These are phyloP conservation scores for Zelleria hepariella DNA, from an alignment of 2,888 invertebrate species.

Conservation along the genomic window DNA sequence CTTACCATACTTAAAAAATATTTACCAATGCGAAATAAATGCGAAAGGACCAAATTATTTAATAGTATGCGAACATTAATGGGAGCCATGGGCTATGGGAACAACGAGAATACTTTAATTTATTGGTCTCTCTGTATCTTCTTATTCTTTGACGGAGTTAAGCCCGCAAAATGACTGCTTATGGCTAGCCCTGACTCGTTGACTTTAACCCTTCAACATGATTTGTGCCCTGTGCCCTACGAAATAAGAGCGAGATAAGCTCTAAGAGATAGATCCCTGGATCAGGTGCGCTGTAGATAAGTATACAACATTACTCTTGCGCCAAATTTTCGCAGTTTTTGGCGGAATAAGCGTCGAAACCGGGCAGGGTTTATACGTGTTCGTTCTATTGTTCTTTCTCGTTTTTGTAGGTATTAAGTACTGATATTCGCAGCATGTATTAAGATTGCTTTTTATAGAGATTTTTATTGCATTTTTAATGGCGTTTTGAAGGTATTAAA, in stretches of 20 bases:
- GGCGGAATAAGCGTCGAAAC: constrained; percentile 18
- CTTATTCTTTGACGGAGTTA: constrained; percentile 28
- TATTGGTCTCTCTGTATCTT: neutral
- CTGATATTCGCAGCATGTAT: neutral
- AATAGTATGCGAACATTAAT: too few species aligned
- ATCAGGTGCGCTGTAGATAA: constrained; percentile 52
- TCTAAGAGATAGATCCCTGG: constrained; percentile 22
- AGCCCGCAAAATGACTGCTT: constrained; percentile 64
- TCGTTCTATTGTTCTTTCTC: neutral
- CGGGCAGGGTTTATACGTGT: neutral
- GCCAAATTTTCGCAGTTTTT: constrained; percentile 28
- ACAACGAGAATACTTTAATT: too few species aligned
- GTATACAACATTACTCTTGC: constrained; percentile 25
- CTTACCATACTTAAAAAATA: too few species aligned
- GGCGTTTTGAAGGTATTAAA: neutral
- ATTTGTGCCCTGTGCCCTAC: neutral
- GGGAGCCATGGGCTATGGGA: too few species aligned
- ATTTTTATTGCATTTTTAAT: neutral
- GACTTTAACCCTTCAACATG: neutral
- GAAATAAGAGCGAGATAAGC: constrained; percentile 1
- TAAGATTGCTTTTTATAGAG: neutral
- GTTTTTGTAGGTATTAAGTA: neutral
- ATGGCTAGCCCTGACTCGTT: constrained; percentile 51
- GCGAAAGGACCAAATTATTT: too few species aligned
- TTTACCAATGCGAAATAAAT: too few species aligned